Conservation (phyloP, 2,888 invertebrate species). For the Phragmatobia fuliginosa region DNA sequence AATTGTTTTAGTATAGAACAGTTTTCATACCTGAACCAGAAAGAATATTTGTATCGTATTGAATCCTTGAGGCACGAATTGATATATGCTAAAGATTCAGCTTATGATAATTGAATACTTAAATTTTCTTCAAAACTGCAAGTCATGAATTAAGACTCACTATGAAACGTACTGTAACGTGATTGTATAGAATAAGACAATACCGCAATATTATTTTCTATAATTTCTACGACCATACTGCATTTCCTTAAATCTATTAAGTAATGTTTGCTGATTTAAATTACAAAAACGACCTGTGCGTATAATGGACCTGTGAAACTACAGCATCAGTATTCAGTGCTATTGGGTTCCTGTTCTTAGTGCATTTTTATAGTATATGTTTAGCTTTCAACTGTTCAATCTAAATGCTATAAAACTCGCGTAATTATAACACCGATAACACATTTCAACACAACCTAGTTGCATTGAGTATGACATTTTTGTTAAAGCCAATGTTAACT, state of each 20-base stretch:
- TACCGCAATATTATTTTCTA: too few relatives aligned
- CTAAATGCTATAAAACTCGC: too few relatives aligned
- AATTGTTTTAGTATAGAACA: background rate
- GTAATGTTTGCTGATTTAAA: background rate
- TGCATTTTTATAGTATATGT: background rate
- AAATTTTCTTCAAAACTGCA: too few relatives aligned
- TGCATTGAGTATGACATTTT: too few relatives aligned
- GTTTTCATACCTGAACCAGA: background rate
- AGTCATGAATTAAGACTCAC: too few relatives aligned
- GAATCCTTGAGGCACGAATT: background rate
- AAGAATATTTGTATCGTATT: background rate
- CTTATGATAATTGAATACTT: background rate
- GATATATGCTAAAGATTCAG: background rate
- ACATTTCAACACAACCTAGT: too few relatives aligned
- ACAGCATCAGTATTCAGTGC: background rate
- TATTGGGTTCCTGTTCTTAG: slow-evolving; percentile 2
- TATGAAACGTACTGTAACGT: too few relatives aligned
- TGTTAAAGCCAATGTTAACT: background rate
- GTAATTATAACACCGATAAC: too few relatives aligned
- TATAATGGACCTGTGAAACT: background rate
- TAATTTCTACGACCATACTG: too few relatives aligned
- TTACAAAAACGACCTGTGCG: slow-evolving; percentile 2
- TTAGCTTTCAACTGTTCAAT: too few relatives aligned
- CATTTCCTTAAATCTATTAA: background rate
- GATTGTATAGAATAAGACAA: too few relatives aligned